phyloP scores from a whole-genome alignment of 2,888 invertebrate species.

The Melolontha melolontha region DNA sequence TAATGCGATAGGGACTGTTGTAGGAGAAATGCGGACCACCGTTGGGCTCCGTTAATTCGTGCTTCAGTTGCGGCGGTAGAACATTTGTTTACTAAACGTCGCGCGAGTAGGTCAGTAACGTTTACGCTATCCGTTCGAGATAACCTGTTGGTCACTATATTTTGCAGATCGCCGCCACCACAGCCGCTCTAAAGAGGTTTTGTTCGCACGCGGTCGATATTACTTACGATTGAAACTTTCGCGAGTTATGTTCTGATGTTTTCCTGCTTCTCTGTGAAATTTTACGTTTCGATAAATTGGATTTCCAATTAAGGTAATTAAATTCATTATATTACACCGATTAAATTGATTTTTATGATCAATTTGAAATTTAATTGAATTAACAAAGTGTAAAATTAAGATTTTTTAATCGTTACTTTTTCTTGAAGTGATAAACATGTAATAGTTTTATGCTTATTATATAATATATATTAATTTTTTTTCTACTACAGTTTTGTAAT shows the following conservation, averaged over 20 bases:
- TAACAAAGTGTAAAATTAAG: too few species aligned
- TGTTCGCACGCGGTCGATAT: too few species aligned
- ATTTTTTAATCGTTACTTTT: too few species aligned
- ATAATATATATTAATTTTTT: too few species aligned
- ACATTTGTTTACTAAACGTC: conserved; percentile 46
- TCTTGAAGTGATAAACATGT: too few species aligned
- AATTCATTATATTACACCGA: not conserved
- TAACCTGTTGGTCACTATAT: conserved; percentile 6
- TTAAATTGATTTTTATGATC: not conserved
- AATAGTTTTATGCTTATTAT: too few species aligned
- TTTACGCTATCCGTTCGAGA: conserved; percentile 34
- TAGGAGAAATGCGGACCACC: conserved; percentile 46
- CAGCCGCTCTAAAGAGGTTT: too few species aligned
- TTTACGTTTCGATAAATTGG: not conserved
- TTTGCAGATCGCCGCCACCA: not conserved
- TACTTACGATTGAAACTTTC: not conserved
- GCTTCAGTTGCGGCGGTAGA: conserved; percentile 42
- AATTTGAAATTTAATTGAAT: not conserved
- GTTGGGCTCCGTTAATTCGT: conserved; percentile 44
- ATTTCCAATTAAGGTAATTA: conserved; percentile 13
- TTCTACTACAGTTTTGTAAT: too few species aligned
- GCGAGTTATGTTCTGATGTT: not conserved
- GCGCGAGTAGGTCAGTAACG: conserved; percentile 54
- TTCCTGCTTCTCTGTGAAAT: not conserved
- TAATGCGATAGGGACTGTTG: conserved; percentile 45